Base-by-base conservation (phyloP, 1,140 invertebrate species). In the Ctenoplectra terminalis region DNA sequence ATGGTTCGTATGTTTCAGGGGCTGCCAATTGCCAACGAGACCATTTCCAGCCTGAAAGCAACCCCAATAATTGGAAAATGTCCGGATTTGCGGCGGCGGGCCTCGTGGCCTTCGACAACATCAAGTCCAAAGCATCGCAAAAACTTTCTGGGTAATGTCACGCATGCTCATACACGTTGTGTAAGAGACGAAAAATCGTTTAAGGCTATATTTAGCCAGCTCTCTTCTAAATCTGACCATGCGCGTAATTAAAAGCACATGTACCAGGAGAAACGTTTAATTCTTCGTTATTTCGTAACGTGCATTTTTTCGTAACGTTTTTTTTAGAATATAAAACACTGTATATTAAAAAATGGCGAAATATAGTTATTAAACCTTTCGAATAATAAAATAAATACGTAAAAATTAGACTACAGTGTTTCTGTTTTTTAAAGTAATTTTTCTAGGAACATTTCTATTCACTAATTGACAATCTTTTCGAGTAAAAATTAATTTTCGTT, bases 41-140 rank as follows among this genome's bases (percentile, higher is more conserved):
- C 82, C 72, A 66, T 85, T 88, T 82, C 73, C 89, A 85, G 88
- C 88, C 87, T 72, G 79, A 81, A 79, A 90, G 91, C 92, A 94
- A 93, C 91, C 92, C 92, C 92, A 93, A 94, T 94, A 94, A 94
- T 94, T 93, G 88, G 87, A 93, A 92, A 92, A 94, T 94, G 93
- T 93, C 93, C 92, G 89, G 92, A 94, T 92, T 93, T 86, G 90
- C 91, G 88, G 87, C 90, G 86, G 92, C 92, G 92, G 90, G 93
- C 91, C 90, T 93, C 85, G 92, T 90, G 89, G 92, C 91, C 83
- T 90, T 93, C 72, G 90, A 92, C 63, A 86, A 88, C 71, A 87
- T 93, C 48, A 93, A 92, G 86, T 88, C 90, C 31, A 94, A 92
- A 89, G 90, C 91, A 52, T 79, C 86, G 76, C 82, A 89, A 50